These are phyloP conservation scores for Micoletzkya japonica DNA, from an alignment of 2,888 invertebrate genomes.

Conservation along the genomic window DNA sequence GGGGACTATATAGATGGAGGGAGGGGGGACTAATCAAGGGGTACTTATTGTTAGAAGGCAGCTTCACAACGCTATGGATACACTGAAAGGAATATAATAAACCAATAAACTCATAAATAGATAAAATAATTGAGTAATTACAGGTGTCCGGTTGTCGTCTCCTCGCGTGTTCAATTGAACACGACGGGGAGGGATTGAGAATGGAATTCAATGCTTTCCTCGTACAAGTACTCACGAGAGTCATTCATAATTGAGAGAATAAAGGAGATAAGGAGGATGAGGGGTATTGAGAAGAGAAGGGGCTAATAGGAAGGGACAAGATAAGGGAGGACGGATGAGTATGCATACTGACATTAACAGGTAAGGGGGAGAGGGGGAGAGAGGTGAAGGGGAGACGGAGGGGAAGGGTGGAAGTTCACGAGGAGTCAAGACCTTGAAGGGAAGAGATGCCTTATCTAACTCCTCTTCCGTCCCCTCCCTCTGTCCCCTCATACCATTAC, in stretches of 20 bases:
- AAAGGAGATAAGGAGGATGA: background rate
- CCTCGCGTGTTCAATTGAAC: constrained; percentile 13
- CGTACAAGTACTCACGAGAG: background rate
- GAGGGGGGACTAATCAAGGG: background rate
- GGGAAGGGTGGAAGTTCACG: background rate
- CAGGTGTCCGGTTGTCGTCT: constrained; percentile 4
- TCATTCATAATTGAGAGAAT: background rate
- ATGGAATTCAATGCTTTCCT: constrained; percentile 18
- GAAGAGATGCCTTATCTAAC: too few species aligned
- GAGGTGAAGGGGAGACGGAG: background rate
- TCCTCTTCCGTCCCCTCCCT: too few species aligned
- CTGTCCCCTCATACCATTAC: too few species aligned
- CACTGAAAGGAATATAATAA: background rate
- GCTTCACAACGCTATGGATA: too few species aligned
- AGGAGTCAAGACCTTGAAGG: background rate
- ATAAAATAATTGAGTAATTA: background rate
- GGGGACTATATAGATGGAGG: background rate
- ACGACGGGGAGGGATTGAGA: constrained; percentile 16
- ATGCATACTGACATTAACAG: background rate
- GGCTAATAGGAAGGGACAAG: background rate
- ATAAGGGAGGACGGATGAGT: background rate
- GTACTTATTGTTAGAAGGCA: too few species aligned
- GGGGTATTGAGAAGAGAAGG: background rate
- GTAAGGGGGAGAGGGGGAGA: background rate
- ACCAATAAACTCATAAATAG: background rate